These are phyloP conservation scores for Synaphobranchus kaupii DNA, from an alignment of 2,797 vertebrate genomes.

Conservation along the genomic window DNA sequence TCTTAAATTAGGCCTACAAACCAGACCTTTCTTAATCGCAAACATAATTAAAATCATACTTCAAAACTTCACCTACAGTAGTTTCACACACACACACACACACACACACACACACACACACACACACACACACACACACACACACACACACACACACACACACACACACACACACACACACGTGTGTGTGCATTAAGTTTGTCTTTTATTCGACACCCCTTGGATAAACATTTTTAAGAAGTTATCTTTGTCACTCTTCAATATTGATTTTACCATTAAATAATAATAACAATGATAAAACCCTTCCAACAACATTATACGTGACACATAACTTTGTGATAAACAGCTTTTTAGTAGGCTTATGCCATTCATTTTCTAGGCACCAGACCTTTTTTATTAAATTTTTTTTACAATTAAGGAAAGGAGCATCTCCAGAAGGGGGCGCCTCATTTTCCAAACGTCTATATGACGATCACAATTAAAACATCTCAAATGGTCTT, in stretches of 20 bases:
- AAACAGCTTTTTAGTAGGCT: background rate
- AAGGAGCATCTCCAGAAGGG: conserved; percentile 27
- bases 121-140: too few relatives aligned
- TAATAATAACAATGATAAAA: background rate
- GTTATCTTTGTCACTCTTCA: background rate
- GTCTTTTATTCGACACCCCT: background rate
- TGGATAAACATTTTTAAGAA: background rate
- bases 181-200: too few relatives aligned
- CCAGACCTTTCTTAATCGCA: background rate
- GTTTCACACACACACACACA: too few relatives aligned
- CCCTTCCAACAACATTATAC: background rate
- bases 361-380: background rate
- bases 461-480: background rate
- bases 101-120: too few relatives aligned
- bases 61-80: background rate
- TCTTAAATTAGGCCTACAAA: background rate
- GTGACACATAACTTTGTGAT: background rate
- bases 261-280: background rate
- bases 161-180: too few relatives aligned
- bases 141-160: too few relatives aligned
- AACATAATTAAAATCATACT: background rate
- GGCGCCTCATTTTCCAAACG: conserved; percentile 20
- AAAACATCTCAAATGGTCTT: background rate
- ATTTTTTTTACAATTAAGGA: background rate
- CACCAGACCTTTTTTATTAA: background rate